Conservation (phyloP, 2,888 invertebrate species). For the Drosophila leonis region DNA sequence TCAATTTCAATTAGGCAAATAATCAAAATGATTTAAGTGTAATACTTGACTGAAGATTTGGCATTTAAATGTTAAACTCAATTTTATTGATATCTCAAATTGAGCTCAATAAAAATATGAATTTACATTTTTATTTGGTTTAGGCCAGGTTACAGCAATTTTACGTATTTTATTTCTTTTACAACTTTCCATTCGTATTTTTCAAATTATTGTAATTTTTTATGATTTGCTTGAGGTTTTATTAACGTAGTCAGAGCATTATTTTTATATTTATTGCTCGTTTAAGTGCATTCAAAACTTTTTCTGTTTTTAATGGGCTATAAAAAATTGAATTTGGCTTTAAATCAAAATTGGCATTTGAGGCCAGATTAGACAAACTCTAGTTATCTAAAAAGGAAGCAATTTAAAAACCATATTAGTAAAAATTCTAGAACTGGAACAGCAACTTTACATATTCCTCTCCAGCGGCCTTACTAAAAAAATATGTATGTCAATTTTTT, state of each 20-base stretch:
- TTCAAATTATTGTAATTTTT: slow-evolving; percentile 16
- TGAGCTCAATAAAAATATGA: slow-evolving; percentile 7
- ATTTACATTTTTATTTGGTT: slow-evolving; percentile 24
- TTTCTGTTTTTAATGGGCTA: slow-evolving; percentile 10
- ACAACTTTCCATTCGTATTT: slow-evolving; percentile 20
- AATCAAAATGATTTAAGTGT: background rate
- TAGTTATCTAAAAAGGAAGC: background rate
- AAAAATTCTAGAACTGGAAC: background rate
- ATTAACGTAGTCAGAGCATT: background rate
- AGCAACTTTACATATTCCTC: background rate
- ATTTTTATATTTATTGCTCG: slow-evolving; percentile 24
- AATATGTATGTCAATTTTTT: background rate
- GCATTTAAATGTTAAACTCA: background rate
- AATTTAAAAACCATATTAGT: background rate
- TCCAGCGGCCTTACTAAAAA: background rate
- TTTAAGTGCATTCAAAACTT: slow-evolving; percentile 5
- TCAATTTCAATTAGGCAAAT: background rate
- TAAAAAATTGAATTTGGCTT: background rate
- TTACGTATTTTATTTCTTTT: slow-evolving; percentile 19
- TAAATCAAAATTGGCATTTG: background rate
- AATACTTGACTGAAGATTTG: background rate
- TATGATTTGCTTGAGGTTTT: slow-evolving; percentile 23
- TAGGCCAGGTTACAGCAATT: background rate
- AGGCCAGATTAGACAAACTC: background rate
- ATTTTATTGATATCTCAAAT: slow-evolving; percentile 5